Evolutionary conservation across 2,888 invertebrate genomes (phyloP), one percentile per base, ranked within the genome.

Genomic region (Zootermopsis nevadensis): DNA sequence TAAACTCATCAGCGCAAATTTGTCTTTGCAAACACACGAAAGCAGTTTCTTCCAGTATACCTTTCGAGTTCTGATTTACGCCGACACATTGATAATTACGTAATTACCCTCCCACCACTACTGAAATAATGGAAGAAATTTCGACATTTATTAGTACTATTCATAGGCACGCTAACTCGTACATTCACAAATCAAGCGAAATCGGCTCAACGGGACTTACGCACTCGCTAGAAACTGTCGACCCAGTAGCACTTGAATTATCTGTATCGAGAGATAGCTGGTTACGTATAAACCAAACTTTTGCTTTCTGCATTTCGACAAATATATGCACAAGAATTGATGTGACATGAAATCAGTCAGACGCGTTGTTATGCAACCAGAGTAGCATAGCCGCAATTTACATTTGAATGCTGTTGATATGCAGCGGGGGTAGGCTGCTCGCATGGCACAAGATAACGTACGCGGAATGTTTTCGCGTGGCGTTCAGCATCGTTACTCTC

Each of bases 191-290:
- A 77, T 77, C 77, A 77, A 77, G 31, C 77, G 53, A 77, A 77
- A 77, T 77, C 55, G 77, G 77, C 77, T 77, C 77, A 55, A 53
- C 77, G 55, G 77, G 77, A 77, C 77, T 77, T 77, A 77, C 38
- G 77, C 48, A 48, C 42, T 77, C 27, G 77, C 77, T 77, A 48
- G 27, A 27, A 66, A 66, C n/a, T 48, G 77, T 42, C 77, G 48
- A 77, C 48, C 48, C 48, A 77, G 42, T 22, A 77, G 31, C 53
- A 77, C 24, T 77, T 48, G 77, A 77, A 77, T 48, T 77, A 77
- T 77, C 77, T 55, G 55, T 30, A 55, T 77, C 77, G 55, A 33
- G 77, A 77, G 55, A 55, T n/a, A n/a, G n/a, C n/a, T n/a, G n/a
- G n/a, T n/a, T 77, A 69, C 33, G 33, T 22, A 55, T 77, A 77